A percentile compares a stretch with the other conserved stretches of the same genome.
Evolutionary conservation across 2,888 invertebrate species (phyloP).

Genomic region (Ormyrus nitidulus): DNA sequence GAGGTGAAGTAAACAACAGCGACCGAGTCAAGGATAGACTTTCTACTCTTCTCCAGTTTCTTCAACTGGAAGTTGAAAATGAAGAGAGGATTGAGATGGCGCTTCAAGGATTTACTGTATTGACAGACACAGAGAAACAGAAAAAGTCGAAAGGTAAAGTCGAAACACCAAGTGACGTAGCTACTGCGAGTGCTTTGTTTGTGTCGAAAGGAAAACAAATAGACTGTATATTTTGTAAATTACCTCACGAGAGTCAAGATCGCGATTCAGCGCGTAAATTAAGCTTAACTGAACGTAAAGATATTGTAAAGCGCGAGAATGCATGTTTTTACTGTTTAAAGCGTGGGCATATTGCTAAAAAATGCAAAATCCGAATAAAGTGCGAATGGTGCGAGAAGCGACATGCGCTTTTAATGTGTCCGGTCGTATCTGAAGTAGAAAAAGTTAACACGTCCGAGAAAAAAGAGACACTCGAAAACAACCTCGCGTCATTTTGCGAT

Average conservation of each 20-base stretch:
- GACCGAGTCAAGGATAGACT: slow-evolving; percentile 39
- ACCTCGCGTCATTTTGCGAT: background rate
- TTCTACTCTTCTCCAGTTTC: slow-evolving; percentile 43
- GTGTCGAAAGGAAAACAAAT: background rate
- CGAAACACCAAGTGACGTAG: background rate
- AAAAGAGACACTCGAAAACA: background rate
- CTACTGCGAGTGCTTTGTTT: background rate
- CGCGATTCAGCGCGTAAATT: background rate
- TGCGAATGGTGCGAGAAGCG: background rate
- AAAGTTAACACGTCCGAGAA: too few relatives aligned
- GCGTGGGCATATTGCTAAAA: background rate
- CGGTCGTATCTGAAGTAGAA: too few relatives aligned
- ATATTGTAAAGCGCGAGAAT: background rate
- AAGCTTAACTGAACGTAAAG: background rate
- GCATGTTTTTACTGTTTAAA: slow-evolving; percentile 3
- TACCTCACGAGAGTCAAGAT: background rate
- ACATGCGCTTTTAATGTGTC: slow-evolving; percentile 56
- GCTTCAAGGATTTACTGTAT: slow-evolving; percentile 24
- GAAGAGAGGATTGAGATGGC: slow-evolving; percentile 32
- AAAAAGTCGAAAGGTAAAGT: background rate
- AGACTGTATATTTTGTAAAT: background rate
- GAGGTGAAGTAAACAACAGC: slow-evolving; percentile 6
- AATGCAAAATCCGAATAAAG: background rate
- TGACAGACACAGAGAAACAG: background rate
- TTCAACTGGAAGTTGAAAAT: slow-evolving; percentile 35